Evolutionary conservation across 2,888 invertebrate species (phyloP).

Genomic region (Trichacis sp.): DNA sequence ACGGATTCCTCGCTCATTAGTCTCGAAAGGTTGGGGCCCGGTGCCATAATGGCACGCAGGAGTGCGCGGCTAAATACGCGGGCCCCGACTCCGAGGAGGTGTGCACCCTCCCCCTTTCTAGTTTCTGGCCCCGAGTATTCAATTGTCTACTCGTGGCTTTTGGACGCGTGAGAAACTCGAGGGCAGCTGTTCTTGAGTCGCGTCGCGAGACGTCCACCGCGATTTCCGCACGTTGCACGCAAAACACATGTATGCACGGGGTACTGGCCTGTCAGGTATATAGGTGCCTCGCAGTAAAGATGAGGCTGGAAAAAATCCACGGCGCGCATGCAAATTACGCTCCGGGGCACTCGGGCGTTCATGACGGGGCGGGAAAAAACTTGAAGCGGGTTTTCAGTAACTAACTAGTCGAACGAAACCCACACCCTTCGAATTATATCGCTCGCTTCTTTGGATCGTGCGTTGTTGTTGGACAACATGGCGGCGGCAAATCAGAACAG

Average conservation of each 20-base stretch:
- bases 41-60: conserved; percentile 20
- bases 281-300: conserved; percentile 9
- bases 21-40: conserved; percentile 25
- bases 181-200: conserved; percentile 59
- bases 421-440: not conserved
- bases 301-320: conserved; percentile 22
- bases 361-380: conserved; percentile 25
- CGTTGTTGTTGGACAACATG: too few relatives aligned
- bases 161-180: conserved; percentile 67
- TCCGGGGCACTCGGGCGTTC: conserved; percentile 22
- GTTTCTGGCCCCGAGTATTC: conserved; percentile 46
- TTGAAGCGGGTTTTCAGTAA: not conserved
- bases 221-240: conserved; percentile 25
- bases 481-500: not conserved
- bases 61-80: conserved; percentile 20
- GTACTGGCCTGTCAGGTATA: conserved; percentile 24
- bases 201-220: conserved; percentile 28
- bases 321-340: conserved; percentile 38
- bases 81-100: conserved; percentile 16
- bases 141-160: conserved; percentile 66
- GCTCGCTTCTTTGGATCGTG: too few relatives aligned
- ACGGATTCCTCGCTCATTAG: conserved; percentile 33
- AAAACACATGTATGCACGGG: conserved; percentile 17
- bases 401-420: not conserved
- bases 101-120: conserved; percentile 22